Conservation (phyloP, 1,140 invertebrate genomes). For the Drosophila nikananu region DNA sequence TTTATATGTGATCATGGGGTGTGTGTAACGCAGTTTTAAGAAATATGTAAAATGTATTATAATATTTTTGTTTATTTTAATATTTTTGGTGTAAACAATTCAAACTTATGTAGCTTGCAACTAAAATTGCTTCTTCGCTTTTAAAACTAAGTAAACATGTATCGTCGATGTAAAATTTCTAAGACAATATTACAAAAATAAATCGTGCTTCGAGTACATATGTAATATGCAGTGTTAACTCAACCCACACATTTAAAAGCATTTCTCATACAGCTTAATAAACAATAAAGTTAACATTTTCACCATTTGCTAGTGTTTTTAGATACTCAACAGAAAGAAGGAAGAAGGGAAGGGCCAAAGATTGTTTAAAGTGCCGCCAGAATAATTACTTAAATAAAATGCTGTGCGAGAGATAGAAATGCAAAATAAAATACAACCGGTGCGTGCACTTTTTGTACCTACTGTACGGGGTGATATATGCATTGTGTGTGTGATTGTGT, state of each 20-base stretch:
- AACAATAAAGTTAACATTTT: slow-evolving; percentile 62
- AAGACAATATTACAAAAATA: slow-evolving; percentile 66
- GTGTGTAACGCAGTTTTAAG: slow-evolving; percentile 52
- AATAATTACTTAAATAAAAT: slow-evolving; percentile 47
- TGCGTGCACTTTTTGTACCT: slow-evolving; percentile 65
- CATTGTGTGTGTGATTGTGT: slow-evolving; percentile 26
- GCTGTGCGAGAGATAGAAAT: slow-evolving; percentile 69
- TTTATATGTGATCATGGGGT: slow-evolving; percentile 29
- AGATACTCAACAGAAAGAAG: slow-evolving; percentile 23
- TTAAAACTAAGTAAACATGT: slow-evolving; percentile 83
- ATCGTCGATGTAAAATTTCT: slow-evolving; percentile 64
- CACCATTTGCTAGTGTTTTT: slow-evolving; percentile 58
- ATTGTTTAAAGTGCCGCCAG: slow-evolving; percentile 45
- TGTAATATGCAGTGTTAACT: slow-evolving; percentile 45
- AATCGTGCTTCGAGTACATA: slow-evolving; percentile 62
- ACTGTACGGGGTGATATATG: slow-evolving; percentile 51
- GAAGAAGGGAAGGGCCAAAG: slow-evolving; percentile 24
- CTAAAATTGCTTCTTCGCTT: slow-evolving; percentile 61
- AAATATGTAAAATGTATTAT: slow-evolving; percentile 50
- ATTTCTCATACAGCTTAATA: slow-evolving; percentile 47
- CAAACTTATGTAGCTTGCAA: slow-evolving; percentile 75
- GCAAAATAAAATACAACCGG: slow-evolving; percentile 73
- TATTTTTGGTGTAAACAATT: slow-evolving; percentile 84
- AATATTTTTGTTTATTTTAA: slow-evolving; percentile 77
- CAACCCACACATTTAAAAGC: slow-evolving; percentile 68